phyloP scores from a whole-genome alignment of 2,888 invertebrate genomes.

The Troides aeacus region DNA sequence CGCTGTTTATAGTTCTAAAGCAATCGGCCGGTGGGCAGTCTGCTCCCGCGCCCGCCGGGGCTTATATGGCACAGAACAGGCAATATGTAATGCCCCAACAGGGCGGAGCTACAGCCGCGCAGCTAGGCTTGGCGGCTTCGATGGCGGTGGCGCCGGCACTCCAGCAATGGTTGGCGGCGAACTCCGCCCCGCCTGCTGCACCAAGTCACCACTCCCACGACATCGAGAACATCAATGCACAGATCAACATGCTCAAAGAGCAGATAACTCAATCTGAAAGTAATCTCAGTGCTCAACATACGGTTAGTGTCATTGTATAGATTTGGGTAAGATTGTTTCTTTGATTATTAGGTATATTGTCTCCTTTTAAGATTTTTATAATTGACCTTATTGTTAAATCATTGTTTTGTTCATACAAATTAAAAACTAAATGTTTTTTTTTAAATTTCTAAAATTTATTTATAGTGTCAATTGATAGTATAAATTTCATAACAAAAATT shows the following conservation, averaged over 20 bases:
- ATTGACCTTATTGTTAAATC: neutral
- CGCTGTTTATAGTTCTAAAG: constrained; percentile 87
- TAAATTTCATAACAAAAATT: too few relatives aligned
- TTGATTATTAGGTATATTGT: neutral
- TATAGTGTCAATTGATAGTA: too few relatives aligned
- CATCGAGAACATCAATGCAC: constrained; percentile 83
- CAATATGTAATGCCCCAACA: constrained; percentile 81
- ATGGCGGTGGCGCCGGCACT: constrained; percentile 74
- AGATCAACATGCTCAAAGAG: constrained; percentile 91
- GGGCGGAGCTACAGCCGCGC: constrained; percentile 78
- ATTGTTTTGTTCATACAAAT: too few relatives aligned
- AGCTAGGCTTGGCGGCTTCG: constrained; percentile 77
- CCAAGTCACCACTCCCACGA: constrained; percentile 52
- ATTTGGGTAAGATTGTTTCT: neutral
- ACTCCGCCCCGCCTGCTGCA: constrained; percentile 55
- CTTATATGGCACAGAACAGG: constrained; percentile 80
- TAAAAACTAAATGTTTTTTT: too few relatives aligned
- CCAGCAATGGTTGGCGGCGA: constrained; percentile 71
- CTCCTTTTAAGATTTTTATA: neutral
- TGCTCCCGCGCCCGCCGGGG: constrained; percentile 74
- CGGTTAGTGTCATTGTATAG: constrained; percentile 77
- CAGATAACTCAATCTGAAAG: constrained; percentile 97
- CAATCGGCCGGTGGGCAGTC: constrained; percentile 82
- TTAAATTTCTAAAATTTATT: too few relatives aligned
- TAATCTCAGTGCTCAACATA: constrained; percentile 97